A percentile compares a stretch with the other conserved stretches of the same genome.
Conservation (phyloP, 1,140 invertebrate species). For the Hormaphis cornu region DNA sequence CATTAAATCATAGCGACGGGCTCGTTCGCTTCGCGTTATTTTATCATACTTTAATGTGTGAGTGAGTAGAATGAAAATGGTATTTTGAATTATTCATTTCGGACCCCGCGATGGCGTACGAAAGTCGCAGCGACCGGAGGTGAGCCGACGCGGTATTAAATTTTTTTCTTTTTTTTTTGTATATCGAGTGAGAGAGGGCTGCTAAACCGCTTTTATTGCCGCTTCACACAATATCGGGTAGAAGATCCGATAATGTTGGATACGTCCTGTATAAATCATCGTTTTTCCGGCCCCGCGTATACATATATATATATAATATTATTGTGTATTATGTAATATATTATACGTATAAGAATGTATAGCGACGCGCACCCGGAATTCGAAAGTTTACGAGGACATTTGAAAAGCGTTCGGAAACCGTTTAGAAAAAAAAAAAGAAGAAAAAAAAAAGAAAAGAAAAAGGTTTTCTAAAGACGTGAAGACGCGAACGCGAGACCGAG, state of each 20-base stretch:
- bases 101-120: background rate
- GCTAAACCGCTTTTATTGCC: slow-evolving; percentile 28
- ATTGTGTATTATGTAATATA: too few relatives aligned
- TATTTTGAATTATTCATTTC: slow-evolving; percentile 28
- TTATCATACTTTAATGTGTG: background rate
- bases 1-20: slow-evolving; percentile 10
- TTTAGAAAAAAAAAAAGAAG: background rate
- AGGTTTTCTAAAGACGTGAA: background rate
- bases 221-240: slow-evolving; percentile 28
- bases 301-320: slow-evolving; percentile 1
- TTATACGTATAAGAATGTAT: background rate
- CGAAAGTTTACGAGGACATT: slow-evolving; percentile 22
- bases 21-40: slow-evolving; percentile 6
- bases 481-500: background rate
- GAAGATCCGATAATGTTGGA: slow-evolving; percentile 28
- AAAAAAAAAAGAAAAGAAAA: background rate
- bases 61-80: background rate
- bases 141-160: background rate
- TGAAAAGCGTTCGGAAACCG: slow-evolving; percentile 25
- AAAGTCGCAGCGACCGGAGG: too few relatives aligned
- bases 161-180: too few relatives aligned
- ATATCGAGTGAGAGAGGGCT: too few relatives aligned
- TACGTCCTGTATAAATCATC: slow-evolving; percentile 29
- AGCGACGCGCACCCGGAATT: background rate
- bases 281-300: background rate